Percentiles rank a stretch among this genome's conserved stretches.
Conservation (phyloP, 1,140 invertebrate species). For the Lutraria rhynchaena region DNA sequence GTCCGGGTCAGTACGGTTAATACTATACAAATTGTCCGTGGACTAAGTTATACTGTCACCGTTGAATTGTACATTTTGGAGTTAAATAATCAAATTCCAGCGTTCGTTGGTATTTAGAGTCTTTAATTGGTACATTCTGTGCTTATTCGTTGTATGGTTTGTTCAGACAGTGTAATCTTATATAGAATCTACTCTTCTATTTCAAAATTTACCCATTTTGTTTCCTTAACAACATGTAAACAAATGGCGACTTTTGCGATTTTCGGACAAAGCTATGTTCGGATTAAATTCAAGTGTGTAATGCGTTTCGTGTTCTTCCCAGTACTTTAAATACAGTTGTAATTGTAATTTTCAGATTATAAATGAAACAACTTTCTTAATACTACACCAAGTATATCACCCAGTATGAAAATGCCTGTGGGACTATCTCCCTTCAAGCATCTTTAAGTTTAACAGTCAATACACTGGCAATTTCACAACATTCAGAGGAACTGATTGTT, state of each 20-base stretch:
- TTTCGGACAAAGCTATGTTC: neutral
- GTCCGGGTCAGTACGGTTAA: too few relatives aligned
- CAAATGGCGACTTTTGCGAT: slow-evolving; percentile 28
- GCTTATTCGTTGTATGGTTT: neutral
- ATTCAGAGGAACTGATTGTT: too few relatives aligned
- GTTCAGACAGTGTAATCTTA: neutral
- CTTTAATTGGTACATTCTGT: neutral
- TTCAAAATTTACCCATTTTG: neutral
- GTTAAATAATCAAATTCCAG: neutral
- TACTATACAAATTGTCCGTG: too few relatives aligned
- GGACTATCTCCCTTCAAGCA: too few relatives aligned
- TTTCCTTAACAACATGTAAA: slow-evolving; percentile 44
- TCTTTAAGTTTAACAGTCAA: too few relatives aligned
- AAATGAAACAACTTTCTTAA: neutral
- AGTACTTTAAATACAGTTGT: neutral
- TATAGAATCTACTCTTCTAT: neutral
- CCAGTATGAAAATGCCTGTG: too few relatives aligned
- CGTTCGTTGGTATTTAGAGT: neutral
- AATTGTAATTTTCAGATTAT: neutral
- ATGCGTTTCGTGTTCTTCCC: neutral
- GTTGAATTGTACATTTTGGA: neutral
- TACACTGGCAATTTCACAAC: too few relatives aligned
- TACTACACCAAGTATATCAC: neutral
- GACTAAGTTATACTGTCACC: too few relatives aligned
- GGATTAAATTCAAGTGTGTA: neutral